These are phyloP conservation scores for Phortica magna DNA, from an alignment of 2,888 invertebrate genomes.

Conservation along the genomic window DNA sequence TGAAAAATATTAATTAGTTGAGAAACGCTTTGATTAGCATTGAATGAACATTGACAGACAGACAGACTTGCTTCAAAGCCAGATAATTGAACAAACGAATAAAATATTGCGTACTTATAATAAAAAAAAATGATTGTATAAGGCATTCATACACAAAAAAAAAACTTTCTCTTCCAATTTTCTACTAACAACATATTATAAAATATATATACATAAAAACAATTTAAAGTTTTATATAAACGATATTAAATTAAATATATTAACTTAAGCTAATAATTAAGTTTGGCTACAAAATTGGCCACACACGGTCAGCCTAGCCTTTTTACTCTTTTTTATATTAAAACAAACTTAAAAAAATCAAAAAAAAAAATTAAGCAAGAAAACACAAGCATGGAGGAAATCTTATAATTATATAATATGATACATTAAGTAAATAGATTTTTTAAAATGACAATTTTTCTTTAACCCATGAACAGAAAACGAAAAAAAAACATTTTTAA, in stretches of 20 bases:
- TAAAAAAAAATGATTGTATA: not conserved
- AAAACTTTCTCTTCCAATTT: conserved; percentile 62
- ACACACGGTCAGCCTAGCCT: not conserved
- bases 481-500: not conserved
- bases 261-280: conserved; percentile 25
- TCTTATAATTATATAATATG: not conserved
- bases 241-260: not conserved
- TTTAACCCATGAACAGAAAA: not conserved
- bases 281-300: conserved; percentile 8
- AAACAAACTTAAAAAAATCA: conserved; percentile 1
- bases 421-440: conserved; percentile 6
- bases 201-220: conserved; percentile 16
- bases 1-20: not conserved
- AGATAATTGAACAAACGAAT: not conserved
- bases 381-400: not conserved
- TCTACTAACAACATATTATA: conserved; percentile 42
- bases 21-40: conserved; percentile 4
- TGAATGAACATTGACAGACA: not conserved
- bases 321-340: conserved; percentile 27
- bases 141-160: conserved; percentile 29
- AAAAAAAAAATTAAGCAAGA: conserved; percentile 10
- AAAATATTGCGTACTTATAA: not conserved
- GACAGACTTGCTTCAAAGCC: too few species aligned
- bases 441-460: conserved; percentile 16
- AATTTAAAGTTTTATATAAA: not conserved